Evolutionary conservation across 2,113 vertebrate genomes (phyloP).

Genomic region (Sisor rabdophorus): DNA sequence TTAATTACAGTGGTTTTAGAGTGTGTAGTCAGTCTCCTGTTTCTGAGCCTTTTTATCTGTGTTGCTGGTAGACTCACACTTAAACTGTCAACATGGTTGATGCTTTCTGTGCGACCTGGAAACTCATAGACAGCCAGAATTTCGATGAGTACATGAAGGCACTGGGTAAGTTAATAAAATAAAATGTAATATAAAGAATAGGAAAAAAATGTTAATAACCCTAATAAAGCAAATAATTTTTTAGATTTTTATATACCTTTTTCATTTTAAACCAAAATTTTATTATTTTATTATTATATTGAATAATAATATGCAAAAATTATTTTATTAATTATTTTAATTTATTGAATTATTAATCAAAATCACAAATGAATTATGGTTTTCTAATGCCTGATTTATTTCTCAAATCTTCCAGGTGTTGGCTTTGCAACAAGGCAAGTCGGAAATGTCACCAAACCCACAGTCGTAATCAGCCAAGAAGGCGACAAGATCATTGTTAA

Average conservation of each 20-base stretch:
- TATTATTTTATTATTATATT: too few species aligned
- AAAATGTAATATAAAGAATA: too few species aligned
- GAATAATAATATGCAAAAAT: too few species aligned
- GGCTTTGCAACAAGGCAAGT: conserved; percentile 90
- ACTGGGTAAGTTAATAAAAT: conserved; percentile 72
- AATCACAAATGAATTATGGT: too few species aligned
- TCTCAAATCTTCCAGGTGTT: conserved; percentile 71
- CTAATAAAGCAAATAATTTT: too few species aligned
- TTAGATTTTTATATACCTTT: too few species aligned
- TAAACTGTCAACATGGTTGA: conserved; percentile 79
- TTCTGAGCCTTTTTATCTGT: conserved; percentile 4
- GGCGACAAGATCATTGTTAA: conserved; percentile 84
- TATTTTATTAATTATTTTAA: too few species aligned
- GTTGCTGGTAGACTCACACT: conserved; percentile 12
- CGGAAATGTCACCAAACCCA: conserved; percentile 92
- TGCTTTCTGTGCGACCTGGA: conserved; percentile 92
- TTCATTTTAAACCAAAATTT: too few species aligned
- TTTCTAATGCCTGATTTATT: neutral
- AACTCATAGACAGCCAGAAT: conserved; percentile 89
- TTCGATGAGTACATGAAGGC: conserved; percentile 98
- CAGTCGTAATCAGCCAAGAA: conserved; percentile 84
- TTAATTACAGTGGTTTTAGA: conserved; percentile 48
- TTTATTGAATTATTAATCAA: too few species aligned
- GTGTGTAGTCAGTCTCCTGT: conserved; percentile 5
- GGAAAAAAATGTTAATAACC: too few species aligned